These are phyloP conservation scores for Styela plicata DNA, from an alignment of 23 tunicate genomes.

Conservation along the genomic window DNA sequence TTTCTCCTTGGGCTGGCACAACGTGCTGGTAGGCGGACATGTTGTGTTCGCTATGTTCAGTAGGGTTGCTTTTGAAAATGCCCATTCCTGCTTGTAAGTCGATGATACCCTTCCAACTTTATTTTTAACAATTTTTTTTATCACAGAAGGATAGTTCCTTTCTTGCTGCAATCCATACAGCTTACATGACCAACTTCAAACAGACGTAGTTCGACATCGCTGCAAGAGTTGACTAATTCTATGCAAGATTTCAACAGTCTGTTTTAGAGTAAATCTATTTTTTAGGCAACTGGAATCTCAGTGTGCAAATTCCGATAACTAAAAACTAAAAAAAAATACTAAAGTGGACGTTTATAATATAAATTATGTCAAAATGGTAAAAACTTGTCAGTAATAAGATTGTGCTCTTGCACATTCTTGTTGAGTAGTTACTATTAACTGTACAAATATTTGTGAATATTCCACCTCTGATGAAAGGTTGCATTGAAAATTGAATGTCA, in stretches of 20 bases:
- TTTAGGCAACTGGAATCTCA: conserved; percentile 32
- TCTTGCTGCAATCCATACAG: conserved; percentile 21
- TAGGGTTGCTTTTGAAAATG: too few relatives aligned
- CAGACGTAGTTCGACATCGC: neutral
- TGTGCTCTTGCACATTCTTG: neutral
- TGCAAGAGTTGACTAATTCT: neutral
- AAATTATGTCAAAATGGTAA: neutral
- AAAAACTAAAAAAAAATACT: neutral
- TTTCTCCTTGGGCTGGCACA: too few relatives aligned
- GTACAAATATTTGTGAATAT: too few relatives aligned
- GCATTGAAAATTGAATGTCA: too few relatives aligned
- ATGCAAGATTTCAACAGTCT: conserved; percentile 2
- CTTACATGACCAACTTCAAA: conserved; percentile 12
- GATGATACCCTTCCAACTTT: too few relatives aligned
- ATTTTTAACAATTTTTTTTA: neutral
- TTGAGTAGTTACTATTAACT: too few relatives aligned
- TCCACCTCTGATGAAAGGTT: too few relatives aligned
- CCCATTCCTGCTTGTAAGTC: too few relatives aligned
- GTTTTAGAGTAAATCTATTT: conserved; percentile 21
- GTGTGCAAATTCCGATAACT: conserved; percentile 27
- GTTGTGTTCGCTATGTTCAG: too few relatives aligned
- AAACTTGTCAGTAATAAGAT: neutral
- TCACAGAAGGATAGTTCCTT: conserved; percentile 14
- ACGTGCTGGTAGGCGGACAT: too few relatives aligned
- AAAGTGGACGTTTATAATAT: neutral